These are phyloP conservation scores for Acronicta leporina DNA, from an alignment of 2,888 invertebrate genomes.

Conservation along the genomic window DNA sequence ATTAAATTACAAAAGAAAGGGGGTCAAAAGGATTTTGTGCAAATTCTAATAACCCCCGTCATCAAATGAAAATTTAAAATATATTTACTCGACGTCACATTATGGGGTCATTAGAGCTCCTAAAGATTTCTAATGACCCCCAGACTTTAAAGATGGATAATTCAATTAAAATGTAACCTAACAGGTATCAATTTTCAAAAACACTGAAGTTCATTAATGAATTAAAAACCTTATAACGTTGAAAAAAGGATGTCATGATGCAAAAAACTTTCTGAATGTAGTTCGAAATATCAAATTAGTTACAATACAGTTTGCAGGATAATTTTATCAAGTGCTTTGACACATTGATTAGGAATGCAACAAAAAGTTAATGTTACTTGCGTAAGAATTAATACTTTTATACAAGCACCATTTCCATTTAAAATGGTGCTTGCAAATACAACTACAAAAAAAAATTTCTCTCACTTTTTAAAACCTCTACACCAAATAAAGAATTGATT, in stretches of 20 bases:
- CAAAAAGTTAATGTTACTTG: constrained; percentile 6
- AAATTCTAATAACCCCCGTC: not conserved
- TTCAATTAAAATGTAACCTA: too few species aligned
- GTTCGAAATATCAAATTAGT: constrained; percentile 11
- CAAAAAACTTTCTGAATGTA: constrained; percentile 6
- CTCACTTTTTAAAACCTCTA: not conserved
- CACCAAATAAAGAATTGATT: not conserved
- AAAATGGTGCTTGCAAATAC: not conserved
- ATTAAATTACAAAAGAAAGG: not conserved
- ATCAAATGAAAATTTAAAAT: not conserved
- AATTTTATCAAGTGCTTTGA: constrained; percentile 25
- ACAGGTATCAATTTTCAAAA: too few species aligned
- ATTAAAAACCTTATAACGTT: too few species aligned
- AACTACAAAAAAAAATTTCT: constrained; percentile 1
- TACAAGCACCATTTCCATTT: not conserved
- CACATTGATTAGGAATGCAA: constrained; percentile 35
- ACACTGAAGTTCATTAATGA: too few species aligned
- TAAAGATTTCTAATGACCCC: not conserved
- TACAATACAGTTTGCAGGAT: constrained; percentile 18
- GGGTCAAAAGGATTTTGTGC: not conserved
- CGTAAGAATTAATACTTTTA: not conserved
- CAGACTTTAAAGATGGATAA: not conserved
- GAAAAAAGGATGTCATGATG: not conserved
- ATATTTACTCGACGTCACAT: not conserved
- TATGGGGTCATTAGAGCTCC: not conserved